Evolutionary conservation across 2,797 vertebrate genomes (phyloP), one percentile per base, ranked within the genome.

Genomic region (Pteronotus mesoamericanus): DNA sequence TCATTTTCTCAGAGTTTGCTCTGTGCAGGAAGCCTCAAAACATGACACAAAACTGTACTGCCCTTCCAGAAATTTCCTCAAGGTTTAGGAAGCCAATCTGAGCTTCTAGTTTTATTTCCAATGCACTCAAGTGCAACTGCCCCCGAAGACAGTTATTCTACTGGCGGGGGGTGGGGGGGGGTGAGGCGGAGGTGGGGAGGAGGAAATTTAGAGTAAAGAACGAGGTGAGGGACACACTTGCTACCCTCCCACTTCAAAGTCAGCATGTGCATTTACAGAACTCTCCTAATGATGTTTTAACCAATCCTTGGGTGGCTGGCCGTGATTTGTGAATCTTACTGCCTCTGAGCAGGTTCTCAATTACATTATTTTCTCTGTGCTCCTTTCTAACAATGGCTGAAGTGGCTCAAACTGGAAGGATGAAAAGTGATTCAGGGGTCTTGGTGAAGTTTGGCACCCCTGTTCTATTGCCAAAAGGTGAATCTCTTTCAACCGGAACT

Each of bases 331-430:
- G 86, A 66, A 48, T 71, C 19, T 39, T 89, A 84, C 51, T 12
- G 37, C 34, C 72, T 91, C 86, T 84, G 86, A 94, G 92, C 69
- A 74, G 88, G 39, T 90, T 89, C 83, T 90, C 51, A 91, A 90
- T 85, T 57, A 22, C 18, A 74, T 26, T 26, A 39, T 86, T 77
- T 96, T 82, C 57, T 77, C 57, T 89, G 92, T 83, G 86, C 11
- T 72, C 42, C 79, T 59, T 86, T n/a, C 77, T 94, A 83, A 53
- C 46, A 48, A 79, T 11, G 53, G 29, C 82, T 80, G 39, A 71
- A 83, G 46, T n/a, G 68, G 78, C 78, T 78, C 37, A 44, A 37
- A 44, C 32, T 59, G 24, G 44, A 89, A 71, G 34, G 77, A 18
- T 32, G 3, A 44, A 75, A 57, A 90, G 22, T 29, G 26, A 37